Evolutionary conservation across 2,888 invertebrate genomes (phyloP).

Genomic region (Amphipoea lucens): DNA sequence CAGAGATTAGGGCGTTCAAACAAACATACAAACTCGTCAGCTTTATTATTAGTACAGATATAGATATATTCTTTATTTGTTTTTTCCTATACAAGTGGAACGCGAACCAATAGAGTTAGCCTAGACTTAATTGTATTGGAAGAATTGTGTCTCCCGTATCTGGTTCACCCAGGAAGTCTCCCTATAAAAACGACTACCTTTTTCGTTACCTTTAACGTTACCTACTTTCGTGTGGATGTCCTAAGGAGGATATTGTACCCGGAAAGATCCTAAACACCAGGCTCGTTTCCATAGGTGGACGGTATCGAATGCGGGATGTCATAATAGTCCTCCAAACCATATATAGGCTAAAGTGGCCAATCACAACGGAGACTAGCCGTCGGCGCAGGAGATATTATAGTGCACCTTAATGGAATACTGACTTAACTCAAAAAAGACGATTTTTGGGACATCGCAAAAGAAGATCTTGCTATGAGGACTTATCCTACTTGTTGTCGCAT

Average conservation of each 20-base stretch:
- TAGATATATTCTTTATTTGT: constrained; percentile 21
- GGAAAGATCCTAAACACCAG: too few species aligned
- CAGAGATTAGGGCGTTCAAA: not conserved
- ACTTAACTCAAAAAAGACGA: too few species aligned
- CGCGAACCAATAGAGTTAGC: not conserved
- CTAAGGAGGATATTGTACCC: not conserved
- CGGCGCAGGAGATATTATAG: too few species aligned
- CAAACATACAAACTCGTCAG: not conserved
- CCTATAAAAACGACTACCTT: not conserved
- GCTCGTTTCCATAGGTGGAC: not conserved
- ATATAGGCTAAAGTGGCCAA: not conserved
- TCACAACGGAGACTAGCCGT: not conserved
- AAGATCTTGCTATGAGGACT: too few species aligned
- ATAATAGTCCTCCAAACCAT: not conserved
- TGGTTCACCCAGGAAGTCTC: not conserved
- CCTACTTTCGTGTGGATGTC: not conserved
- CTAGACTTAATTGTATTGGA: not conserved
- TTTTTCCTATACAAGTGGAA: constrained; percentile 33
- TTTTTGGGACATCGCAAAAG: too few species aligned
- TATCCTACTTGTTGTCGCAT: too few species aligned
- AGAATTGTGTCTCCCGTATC: not conserved
- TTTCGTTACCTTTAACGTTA: too few species aligned
- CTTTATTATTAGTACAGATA: not conserved
- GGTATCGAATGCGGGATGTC: not conserved
- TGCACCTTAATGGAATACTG: too few species aligned